These are phyloP conservation scores for Diadegma fenestrale DNA, from an alignment of 2,888 invertebrate genomes.

Conservation along the genomic window DNA sequence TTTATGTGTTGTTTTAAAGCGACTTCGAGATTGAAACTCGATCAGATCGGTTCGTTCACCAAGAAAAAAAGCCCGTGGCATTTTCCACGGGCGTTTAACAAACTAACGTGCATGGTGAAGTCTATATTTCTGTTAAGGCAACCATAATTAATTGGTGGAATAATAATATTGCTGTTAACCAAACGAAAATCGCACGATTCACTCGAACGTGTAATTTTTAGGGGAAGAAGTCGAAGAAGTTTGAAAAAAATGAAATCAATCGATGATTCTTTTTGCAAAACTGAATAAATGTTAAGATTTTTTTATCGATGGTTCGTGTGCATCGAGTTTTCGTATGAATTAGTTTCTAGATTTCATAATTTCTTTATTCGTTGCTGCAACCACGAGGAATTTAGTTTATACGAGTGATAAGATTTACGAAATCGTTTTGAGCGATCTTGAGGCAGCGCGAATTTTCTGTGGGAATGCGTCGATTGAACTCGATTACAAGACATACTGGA, in stretches of 20 bases:
- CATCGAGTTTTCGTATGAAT: too few relatives aligned
- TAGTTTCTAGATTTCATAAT: too few relatives aligned
- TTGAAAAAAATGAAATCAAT: not conserved
- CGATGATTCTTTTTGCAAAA: not conserved
- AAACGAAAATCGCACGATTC: not conserved
- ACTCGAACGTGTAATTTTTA: not conserved
- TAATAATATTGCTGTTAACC: constrained; percentile 1
- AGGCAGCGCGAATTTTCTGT: not conserved
- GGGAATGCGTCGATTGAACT: constrained; percentile 18
- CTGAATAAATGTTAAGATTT: too few relatives aligned
- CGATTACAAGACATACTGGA: constrained; percentile 9
- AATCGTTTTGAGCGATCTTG: not conserved
- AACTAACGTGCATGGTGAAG: not conserved
- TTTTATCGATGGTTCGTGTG: too few relatives aligned
- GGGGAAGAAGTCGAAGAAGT: not conserved
- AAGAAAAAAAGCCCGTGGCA: not conserved
- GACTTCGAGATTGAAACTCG: not conserved
- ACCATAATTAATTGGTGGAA: not conserved
- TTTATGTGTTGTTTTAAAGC: not conserved
- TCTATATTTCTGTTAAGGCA: not conserved
- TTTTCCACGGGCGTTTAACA: not conserved
- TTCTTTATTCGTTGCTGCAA: too few relatives aligned
- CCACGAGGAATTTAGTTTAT: not conserved
- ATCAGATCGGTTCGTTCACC: not conserved
- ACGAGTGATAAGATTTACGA: not conserved